These are phyloP conservation scores for Acomys russatus DNA, from an alignment of 2,797 vertebrate genomes.

Conservation along the genomic window DNA sequence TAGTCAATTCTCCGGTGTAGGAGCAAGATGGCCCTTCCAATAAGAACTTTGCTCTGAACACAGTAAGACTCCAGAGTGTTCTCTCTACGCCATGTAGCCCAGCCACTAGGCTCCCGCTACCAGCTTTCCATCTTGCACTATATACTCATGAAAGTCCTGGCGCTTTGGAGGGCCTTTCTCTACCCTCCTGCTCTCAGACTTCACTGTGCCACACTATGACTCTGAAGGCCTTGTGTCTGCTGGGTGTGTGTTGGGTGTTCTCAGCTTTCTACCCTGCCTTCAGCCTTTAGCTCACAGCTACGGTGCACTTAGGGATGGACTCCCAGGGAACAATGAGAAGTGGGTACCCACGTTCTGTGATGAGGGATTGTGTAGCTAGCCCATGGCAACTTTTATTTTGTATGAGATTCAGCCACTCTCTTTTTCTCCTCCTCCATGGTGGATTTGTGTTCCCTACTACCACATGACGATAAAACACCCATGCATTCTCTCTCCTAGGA, in stretches of 20 bases:
- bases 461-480: background rate
- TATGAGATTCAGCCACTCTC: background rate
- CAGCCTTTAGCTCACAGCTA: background rate
- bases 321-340: background rate
- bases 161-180: background rate
- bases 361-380: background rate
- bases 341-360: background rate
- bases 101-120: background rate
- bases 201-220: background rate
- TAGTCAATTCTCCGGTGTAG: background rate
- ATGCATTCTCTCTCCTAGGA: background rate
- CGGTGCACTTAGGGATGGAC: background rate
- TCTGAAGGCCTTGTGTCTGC: no score
- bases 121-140: background rate
- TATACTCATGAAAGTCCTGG: background rate
- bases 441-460: background rate
- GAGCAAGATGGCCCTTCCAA: background rate
- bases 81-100: background rate
- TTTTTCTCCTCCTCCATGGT: background rate
- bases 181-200: background rate
- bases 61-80: background rate
- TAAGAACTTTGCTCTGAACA: background rate
- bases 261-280: background rate
- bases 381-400: background rate
- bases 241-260: background rate